Percentiles rank a stretch among this genome's conserved stretches.
These are phyloP conservation scores for Mycteria americana DNA, from an alignment of 2,797 vertebrate species.

Conservation along the genomic window DNA sequence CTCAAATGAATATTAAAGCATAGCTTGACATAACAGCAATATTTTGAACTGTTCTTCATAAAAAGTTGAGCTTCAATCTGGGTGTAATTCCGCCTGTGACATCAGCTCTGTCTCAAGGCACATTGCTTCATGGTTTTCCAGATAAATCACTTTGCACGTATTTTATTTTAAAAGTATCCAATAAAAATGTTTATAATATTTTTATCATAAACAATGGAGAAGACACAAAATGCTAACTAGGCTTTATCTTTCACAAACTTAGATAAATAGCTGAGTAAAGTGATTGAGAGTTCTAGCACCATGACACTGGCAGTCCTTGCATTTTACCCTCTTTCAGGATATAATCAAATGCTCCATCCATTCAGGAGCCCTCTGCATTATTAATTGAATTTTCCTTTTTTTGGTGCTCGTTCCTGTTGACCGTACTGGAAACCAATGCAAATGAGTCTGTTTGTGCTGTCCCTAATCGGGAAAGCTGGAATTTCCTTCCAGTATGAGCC, in stretches of 20 bases:
- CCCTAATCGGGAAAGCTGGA: background rate
- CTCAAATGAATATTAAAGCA: background rate
- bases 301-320: background rate
- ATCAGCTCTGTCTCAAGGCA: background rate
- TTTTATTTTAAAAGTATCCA: background rate
- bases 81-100: background rate
- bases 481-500: background rate
- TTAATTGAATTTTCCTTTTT: background rate
- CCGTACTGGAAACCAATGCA: background rate
- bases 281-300: background rate
- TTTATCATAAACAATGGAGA: background rate
- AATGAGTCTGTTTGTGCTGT: background rate
- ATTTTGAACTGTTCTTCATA: background rate
- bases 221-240: background rate
- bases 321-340: background rate
- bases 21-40: background rate
- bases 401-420: background rate
- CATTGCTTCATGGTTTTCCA: background rate
- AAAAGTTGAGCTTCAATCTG: background rate
- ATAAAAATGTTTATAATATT: background rate
- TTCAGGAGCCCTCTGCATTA: background rate
- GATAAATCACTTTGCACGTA: background rate
- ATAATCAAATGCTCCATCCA: background rate
- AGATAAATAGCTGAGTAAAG: background rate
- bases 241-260: background rate